Base-by-base conservation (phyloP, 2,888 invertebrate species). In the Perithous albicinctus region DNA sequence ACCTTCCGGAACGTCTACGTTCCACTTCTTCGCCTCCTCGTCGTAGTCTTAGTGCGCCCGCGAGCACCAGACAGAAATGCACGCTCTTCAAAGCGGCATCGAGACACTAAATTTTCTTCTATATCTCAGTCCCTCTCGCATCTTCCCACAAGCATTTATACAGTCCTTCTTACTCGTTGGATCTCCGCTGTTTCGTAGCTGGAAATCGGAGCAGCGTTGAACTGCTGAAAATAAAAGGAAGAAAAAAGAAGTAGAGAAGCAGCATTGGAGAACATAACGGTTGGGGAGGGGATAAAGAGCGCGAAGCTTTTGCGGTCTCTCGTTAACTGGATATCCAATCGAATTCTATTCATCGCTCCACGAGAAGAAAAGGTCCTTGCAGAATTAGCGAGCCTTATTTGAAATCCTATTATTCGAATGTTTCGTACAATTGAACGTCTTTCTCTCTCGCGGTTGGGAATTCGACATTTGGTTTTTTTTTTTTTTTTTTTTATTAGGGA, bases 1-100 rank as follows among this genome's bases (percentile, higher is more conserved):
- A 88, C 88, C 87, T 88, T 88, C 88, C 86, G 85, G 87, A 86
- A 85, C 85, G 84, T 86, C 86, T 82, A 80, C 84, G 86, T 86
- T 87, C 86, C 83, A 85, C 86, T 88, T 86, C 78, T 86, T 84
- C 82, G 82, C 74, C 76, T 75, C 69, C 73, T 74, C 75, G 41
- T 59, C 76, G 54, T 63, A 41, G 59, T 67, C 54, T 70, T 64
- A 66, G 76, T 77, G 64, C 69, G 73, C 80, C 74, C 76, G 69
- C 54, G 59, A 64, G 74, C 73, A 54, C 54, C 67, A 51, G 70
- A 70, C 35, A 7, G n/a, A 51, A 48, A 54, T 43, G 48, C 46
- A 61, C 64, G 61, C 69, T 85, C 73, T 59, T 73, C 73, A 73
- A n/a, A n/a, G 41, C 46, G 69, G 64, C 76, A 51, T 59, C 48